A percentile compares a stretch with the other conserved stretches of the same genome.
These are phyloP conservation scores for Hirundo rustica DNA, from an alignment of 2,797 vertebrate species.

Conservation along the genomic window DNA sequence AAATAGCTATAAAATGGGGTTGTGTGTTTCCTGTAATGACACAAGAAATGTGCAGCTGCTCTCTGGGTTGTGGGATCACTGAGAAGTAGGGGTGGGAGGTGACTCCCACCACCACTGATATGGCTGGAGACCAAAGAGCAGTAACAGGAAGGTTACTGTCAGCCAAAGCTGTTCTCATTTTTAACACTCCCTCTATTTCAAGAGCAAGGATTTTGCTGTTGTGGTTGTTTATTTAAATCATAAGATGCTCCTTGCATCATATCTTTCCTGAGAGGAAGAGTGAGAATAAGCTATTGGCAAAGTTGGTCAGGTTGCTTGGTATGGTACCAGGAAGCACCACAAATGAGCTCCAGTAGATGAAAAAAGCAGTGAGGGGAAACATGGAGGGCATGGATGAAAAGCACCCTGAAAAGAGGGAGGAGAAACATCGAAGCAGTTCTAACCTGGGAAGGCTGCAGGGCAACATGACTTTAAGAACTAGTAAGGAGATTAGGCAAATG, in stretches of 20 bases:
- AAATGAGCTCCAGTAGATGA: background rate
- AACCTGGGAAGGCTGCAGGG: background rate
- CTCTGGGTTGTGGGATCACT: background rate
- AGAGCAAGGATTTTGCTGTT: background rate
- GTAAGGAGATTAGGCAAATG: background rate
- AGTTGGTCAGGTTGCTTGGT: background rate
- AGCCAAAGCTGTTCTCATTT: background rate
- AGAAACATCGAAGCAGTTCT: background rate
- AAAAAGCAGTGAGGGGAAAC: background rate
- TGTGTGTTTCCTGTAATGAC: background rate
- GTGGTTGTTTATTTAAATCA: background rate
- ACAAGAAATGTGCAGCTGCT: background rate
- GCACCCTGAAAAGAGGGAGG: background rate
- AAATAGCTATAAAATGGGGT: background rate
- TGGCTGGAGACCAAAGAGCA: background rate
- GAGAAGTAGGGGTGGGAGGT: background rate
- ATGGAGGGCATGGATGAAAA: background rate
- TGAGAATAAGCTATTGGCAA: background rate
- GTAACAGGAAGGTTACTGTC: background rate
- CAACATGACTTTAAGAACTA: background rate
- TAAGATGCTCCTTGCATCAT: background rate
- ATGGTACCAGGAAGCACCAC: background rate
- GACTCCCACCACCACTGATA: background rate
- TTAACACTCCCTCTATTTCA: background rate
- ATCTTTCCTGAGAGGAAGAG: background rate